These are phyloP conservation scores for Caenorhabditis virilis DNA, from an alignment of 2,888 invertebrate genomes.

Conservation along the genomic window DNA sequence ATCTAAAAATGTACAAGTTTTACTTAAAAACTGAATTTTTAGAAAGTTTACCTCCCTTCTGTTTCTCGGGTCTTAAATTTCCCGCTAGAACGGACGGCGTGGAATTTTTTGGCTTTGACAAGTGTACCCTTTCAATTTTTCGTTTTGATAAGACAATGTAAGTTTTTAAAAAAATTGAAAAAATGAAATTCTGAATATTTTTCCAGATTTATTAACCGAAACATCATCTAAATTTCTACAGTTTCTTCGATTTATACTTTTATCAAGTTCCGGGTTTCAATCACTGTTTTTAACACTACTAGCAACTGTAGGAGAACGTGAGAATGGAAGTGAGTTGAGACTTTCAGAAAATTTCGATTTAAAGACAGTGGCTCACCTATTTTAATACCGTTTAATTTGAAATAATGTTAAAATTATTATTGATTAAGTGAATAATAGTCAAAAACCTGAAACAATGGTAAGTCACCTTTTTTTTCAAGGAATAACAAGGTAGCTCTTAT, in stretches of 20 bases:
- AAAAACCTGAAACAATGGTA: too few relatives aligned
- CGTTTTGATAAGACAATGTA: constrained; percentile 28
- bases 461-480: too few relatives aligned
- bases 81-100: constrained; percentile 48
- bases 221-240: constrained; percentile 11
- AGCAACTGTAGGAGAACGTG: constrained; percentile 44
- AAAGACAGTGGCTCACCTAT: too few relatives aligned
- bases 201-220: constrained; percentile 14
- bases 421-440: too few relatives aligned
- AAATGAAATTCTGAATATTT: not conserved
- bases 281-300: constrained; percentile 26
- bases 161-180: not conserved
- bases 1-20: not conserved
- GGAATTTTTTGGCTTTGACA: constrained; percentile 35
- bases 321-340: constrained; percentile 36
- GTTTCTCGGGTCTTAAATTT: constrained; percentile 54
- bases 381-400: too few relatives aligned
- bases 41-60: constrained; percentile 53
- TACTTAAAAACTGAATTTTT: not conserved
- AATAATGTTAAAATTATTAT: too few relatives aligned
- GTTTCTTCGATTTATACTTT: constrained; percentile 17
- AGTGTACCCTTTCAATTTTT: constrained; percentile 29
- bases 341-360: too few relatives aligned
- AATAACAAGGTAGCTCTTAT: too few relatives aligned
- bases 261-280: constrained; percentile 19